Evolutionary conservation across 2,113 vertebrate genomes (phyloP).

Genomic region (Myrmecobius fasciatus): DNA sequence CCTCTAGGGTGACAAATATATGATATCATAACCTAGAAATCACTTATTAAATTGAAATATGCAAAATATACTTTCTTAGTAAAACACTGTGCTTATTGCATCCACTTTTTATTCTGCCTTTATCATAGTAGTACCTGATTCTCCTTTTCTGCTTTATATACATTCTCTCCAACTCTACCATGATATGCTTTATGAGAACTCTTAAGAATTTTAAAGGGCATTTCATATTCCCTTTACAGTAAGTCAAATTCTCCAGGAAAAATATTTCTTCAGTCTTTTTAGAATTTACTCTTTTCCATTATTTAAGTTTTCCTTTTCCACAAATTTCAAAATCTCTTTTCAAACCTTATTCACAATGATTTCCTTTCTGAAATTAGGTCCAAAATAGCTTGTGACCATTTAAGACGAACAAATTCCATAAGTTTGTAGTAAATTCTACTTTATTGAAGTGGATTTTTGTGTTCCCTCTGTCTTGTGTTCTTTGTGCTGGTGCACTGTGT

Average conservation of each 20-base stretch:
- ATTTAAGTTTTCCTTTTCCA: constrained; percentile 46
- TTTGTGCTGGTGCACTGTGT: constrained; percentile 88
- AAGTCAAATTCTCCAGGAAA: constrained; percentile 61
- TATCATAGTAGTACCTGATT: constrained; percentile 40
- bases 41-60: background rate
- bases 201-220: constrained; percentile 61
- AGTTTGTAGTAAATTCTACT: constrained; percentile 80
- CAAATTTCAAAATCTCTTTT: constrained; percentile 43
- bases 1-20: constrained; percentile 36
- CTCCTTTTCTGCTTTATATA: constrained; percentile 56
- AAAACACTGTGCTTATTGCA: constrained; percentile 52
- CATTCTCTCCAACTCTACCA: constrained; percentile 39
- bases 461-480: constrained; percentile 88
- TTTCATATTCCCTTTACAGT: constrained; percentile 51
- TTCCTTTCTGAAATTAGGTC: constrained; percentile 62
- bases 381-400: constrained; percentile 67
- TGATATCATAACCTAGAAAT: constrained; percentile 33
- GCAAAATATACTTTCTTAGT: constrained; percentile 33
- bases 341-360: constrained; percentile 61
- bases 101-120: constrained; percentile 55
- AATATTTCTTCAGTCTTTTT: constrained; percentile 58
- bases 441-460: constrained; percentile 90
- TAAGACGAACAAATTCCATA: constrained; percentile 74
- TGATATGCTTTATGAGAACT: constrained; percentile 49
- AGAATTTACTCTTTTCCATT: constrained; percentile 52